Base-by-base conservation (phyloP, 2,797 vertebrate species). In the Gouania willdenowi region DNA sequence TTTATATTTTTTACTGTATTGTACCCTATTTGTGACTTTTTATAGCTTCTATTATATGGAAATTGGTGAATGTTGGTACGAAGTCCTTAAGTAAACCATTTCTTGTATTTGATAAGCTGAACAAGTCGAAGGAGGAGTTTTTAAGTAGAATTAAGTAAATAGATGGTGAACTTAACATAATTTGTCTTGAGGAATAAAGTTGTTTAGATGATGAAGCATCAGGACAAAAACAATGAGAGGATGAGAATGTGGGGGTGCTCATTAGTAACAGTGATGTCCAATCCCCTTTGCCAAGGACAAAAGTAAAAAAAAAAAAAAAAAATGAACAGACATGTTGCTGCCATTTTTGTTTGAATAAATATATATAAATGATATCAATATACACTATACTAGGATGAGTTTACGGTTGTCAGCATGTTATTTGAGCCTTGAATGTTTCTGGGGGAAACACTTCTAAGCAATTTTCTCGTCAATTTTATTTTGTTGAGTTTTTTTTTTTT, bases 1-100 rank as follows among this genome's bases (percentile, higher is more conserved):
- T 87, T 83, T 87, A 64, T 83, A 78, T 87, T 86, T 86, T 85
- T 79, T 86, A 85, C 77, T 86, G 82, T 88, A 87, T 87, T 86
- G 69, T 88, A 80, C 71, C 59, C 66, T 79, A 88, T 89, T 88
- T 90, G 87, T 89, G 87, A 83, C 71, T 88, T 87, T 91, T 81
- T 90, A 81, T 71, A 87, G 82, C 65, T 75, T 85, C 52, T 75
- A 82, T 83, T 86, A 81, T 90, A 86, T 89, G 82, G 81, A 83
- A 84, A 66, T 78, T 71, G n/a, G 60, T 81, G 82, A 88, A 86
- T 87, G 84, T 88, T 79, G 88, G 88, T 90, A 90, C 87, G 82
- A 82, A 70, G 64, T 71, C 72, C 71, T 55, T 53, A 60, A 65
- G 40, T 59, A 76, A 79, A 72, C 72, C 53, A 77, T 54, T 71